phyloP scores from a whole-genome alignment of 2,113 vertebrate species.

The Protobothrops flavoviridis region DNA sequence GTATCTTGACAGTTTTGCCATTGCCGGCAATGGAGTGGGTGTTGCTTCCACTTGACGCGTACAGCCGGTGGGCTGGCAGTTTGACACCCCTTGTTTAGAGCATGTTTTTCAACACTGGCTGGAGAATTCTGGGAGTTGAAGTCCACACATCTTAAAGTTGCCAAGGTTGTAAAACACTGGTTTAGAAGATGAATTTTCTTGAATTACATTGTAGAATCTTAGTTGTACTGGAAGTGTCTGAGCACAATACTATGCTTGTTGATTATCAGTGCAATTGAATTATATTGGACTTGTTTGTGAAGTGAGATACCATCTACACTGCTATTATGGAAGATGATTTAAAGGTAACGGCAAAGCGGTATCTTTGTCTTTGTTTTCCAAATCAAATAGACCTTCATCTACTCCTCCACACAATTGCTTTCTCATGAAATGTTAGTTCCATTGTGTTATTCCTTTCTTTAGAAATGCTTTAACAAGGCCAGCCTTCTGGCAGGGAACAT shows the following conservation, averaged over 20 bases:
- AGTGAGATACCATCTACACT: not conserved
- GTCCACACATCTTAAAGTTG: not conserved
- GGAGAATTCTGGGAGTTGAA: not conserved
- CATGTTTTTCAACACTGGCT: not conserved
- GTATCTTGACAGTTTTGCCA: too few relatives aligned
- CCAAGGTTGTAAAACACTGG: not conserved
- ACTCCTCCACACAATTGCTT: not conserved
- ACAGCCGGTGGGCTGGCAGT: too few relatives aligned
- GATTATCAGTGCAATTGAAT: constrained; percentile 10
- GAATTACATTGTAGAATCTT: constrained; percentile 5
- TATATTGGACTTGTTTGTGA: constrained; percentile 13
- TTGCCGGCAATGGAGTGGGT: too few relatives aligned
- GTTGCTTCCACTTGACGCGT: too few relatives aligned
- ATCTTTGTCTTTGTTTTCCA: not conserved
- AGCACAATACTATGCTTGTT: constrained; percentile 36
- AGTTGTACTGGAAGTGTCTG: constrained; percentile 31
- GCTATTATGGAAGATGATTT: not conserved
- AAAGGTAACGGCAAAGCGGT: not conserved
- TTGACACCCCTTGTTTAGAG: not conserved
- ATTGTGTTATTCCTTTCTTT: not conserved
- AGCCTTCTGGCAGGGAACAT: not conserved
- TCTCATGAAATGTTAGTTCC: not conserved
- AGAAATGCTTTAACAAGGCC: not conserved
- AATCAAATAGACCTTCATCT: not conserved
- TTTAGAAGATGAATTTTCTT: constrained; percentile 17